Evolutionary conservation across 2,888 invertebrate species (phyloP), one percentile per base, ranked within the genome.

Genomic region (Parasteatoda lunata): DNA sequence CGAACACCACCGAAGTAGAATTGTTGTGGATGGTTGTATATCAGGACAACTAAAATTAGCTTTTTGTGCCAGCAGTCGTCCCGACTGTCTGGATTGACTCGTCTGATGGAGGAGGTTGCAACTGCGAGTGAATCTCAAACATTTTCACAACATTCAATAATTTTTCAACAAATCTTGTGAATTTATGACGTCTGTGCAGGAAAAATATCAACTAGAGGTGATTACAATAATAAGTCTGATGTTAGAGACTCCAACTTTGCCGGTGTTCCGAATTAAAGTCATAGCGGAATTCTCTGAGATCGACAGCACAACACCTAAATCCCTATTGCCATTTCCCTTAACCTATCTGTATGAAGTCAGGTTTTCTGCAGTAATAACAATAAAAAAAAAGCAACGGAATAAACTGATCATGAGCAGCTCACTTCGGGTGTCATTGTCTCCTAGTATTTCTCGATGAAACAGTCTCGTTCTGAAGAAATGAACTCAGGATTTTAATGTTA

Each of bases 91-190:
- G 9, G 68, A 69, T 54, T 52, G 13, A 78, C 48, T 52, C 7
- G 47, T 11, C 4, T 11, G 54, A 5, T 54, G 1, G 13, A 54
- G 54, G 54, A 54, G 54, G 54, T 54, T 54, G 5, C 54, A 54
- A 11, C 7, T 54, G 54, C 3, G 54, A 54, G 13, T 54, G 6
- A 54, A 54, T 9, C 11, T 78, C 51, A 78, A 75, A 75, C 15
- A 49, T 68, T 52, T 78, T 68, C 30, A 49, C 70, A 47, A 69
- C n/a, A 78, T n/a, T n/a, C n/a, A n/a, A n/a, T n/a, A 59, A 75
- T 81, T 81, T 69, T 45, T 81, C 69, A 78, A 69, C 72, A 73
- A 81, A 66, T 49, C 59, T 75, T 9, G 71, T 51, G n/a, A n/a
- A n/a, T n/a, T n/a, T n/a, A n/a, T n/a, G n/a, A 71, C 68, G 75